Conservation (phyloP, 2,888 invertebrate genomes). For the Keiferia lycopersicella region DNA sequence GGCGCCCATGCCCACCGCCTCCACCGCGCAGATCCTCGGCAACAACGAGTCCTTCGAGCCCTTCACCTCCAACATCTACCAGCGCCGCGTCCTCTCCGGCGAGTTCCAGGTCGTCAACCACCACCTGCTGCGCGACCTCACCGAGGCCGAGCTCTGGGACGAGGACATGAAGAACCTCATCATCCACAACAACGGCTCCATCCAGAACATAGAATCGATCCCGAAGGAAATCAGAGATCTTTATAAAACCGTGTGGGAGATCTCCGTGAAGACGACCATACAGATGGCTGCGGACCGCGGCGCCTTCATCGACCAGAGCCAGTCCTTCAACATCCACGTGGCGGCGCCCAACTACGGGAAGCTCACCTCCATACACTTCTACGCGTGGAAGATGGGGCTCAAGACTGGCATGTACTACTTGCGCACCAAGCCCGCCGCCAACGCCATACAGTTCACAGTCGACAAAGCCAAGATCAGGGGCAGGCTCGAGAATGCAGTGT, state of each 20-base stretch:
- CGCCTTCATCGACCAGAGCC: constrained; percentile 99
- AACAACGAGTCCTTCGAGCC: constrained; percentile 99
- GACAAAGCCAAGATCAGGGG: constrained; percentile 85
- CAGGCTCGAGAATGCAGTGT: constrained; percentile 39
- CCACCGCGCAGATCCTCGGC: constrained; percentile 99
- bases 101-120: constrained; percentile 98
- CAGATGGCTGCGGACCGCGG: constrained; percentile 99
- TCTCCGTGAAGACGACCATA: constrained; percentile 94
- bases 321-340: constrained; percentile 98
- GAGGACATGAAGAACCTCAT: constrained; percentile 97
- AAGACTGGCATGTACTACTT: constrained; percentile 99
- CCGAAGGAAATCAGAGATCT: constrained; percentile 92
- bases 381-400: constrained; percentile 97
- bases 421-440: constrained; percentile 96
- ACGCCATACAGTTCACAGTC: constrained; percentile 98
- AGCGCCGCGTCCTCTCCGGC: constrained; percentile 95
- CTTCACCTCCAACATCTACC: constrained; percentile 98
- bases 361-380: constrained; percentile 98
- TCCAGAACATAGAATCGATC: constrained; percentile 92
- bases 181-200: constrained; percentile 94
- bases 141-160: constrained; percentile 95
- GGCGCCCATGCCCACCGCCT: constrained; percentile 99
- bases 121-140: constrained; percentile 95
- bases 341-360: constrained; percentile 96
- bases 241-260: constrained; percentile 99